Conservation (phyloP, 2,113 vertebrate species). For the cattle (Bos taurus) region ARS-UCD2.0 NC_037338.1:1002501-1003000, state of each 20-base stretch:
- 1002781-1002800: not conserved
- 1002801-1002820: not conserved
- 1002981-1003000: not conserved
- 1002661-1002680: not conserved
- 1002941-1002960: not conserved
- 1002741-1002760: not conserved
- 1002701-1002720: not conserved
- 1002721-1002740: not conserved
- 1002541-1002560: not conserved
- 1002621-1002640: not conserved
- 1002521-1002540: not conserved
- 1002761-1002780: not conserved
- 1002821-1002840: not conserved
- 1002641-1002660: not conserved
- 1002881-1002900: not conserved
- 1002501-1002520: not conserved
- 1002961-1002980: not conserved
- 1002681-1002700: not conserved
- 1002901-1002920: not conserved
- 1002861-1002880: not conserved
- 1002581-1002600: not conserved
- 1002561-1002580: not conserved
- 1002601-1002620: rapidly evolving
- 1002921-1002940: not conserved
- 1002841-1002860: not conserved